phyloP scores from a whole-genome alignment of 2,888 invertebrate species.

The Liopterus haemorrhoidalis region DNA sequence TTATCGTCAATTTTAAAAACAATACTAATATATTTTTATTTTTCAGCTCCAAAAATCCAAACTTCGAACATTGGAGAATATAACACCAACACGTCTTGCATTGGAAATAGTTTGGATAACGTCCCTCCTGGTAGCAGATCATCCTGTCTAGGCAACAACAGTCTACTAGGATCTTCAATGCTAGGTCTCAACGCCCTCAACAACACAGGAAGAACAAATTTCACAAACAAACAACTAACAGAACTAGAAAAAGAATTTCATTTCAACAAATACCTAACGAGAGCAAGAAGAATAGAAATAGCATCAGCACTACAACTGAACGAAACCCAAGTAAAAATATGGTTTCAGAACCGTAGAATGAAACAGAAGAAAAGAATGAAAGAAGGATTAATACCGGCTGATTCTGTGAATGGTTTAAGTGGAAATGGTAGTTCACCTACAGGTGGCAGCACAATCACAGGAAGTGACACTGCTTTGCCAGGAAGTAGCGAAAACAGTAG shows the following conservation, averaged over 20 bases:
- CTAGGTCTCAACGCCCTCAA: constrained; percentile 52
- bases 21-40: too few relatives aligned
- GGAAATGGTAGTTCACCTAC: constrained; percentile 44
- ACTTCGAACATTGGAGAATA: constrained; percentile 43
- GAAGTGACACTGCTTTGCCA: constrained; percentile 34
- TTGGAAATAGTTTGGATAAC: constrained; percentile 49
- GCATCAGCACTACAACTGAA: constrained; percentile 93
- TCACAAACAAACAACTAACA: constrained; percentile 98
- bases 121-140: constrained; percentile 49
- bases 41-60: constrained; percentile 61
- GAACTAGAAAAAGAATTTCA: constrained; percentile 99
- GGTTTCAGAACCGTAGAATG: constrained; percentile 99
- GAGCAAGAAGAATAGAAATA: constrained; percentile 95
- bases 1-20: too few relatives aligned
- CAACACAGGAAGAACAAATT: constrained; percentile 94
- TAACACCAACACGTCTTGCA: constrained; percentile 45
- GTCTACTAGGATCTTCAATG: constrained; percentile 45
- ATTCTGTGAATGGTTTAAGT: constrained; percentile 43
- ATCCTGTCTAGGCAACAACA: constrained; percentile 45
- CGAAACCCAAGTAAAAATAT: constrained; percentile 94
- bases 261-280: constrained; percentile 96
- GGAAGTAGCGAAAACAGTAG: constrained; percentile 68
- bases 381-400: constrained; percentile 70
- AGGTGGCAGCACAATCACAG: constrained; percentile 41
- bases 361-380: constrained; percentile 97